phyloP scores from a whole-genome alignment of 2,888 invertebrate genomes.

The Odontocerum albicorne region DNA sequence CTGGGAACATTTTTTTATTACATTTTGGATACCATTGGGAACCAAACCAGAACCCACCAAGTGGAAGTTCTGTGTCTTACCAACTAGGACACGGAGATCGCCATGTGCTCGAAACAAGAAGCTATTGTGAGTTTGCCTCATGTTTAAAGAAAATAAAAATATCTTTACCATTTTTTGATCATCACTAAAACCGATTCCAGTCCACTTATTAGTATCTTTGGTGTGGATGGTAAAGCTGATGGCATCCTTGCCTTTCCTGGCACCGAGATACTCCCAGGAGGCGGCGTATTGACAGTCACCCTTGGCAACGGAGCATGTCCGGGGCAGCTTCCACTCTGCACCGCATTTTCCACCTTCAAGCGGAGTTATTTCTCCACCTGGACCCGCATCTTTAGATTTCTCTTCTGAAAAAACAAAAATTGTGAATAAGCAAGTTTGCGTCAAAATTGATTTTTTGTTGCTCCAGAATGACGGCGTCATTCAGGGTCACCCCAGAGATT shows the following conservation, averaged over 20 bases:
- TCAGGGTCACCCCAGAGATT: too few species aligned
- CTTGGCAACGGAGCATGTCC: constrained; percentile 63
- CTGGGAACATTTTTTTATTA: too few species aligned
- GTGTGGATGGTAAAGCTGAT: constrained; percentile 81
- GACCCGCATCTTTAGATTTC: constrained; percentile 49
- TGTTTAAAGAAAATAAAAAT: constrained; percentile 1
- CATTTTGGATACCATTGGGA: too few species aligned
- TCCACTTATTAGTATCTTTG: constrained; percentile 74
- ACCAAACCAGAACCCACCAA: too few species aligned
- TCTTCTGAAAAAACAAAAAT: constrained; percentile 48
- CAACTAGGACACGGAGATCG: too few species aligned
- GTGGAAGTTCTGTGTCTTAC: too few species aligned
- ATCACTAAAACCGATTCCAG: constrained; percentile 86
- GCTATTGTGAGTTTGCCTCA: too few species aligned
- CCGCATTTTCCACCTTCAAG: constrained; percentile 63
- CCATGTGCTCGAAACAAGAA: too few species aligned
- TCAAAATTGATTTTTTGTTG: neutral
- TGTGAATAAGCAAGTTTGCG: neutral
- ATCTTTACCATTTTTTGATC: constrained; percentile 76
- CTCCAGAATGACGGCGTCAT: too few species aligned
- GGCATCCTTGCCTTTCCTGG: constrained; percentile 66
- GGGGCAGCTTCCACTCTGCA: constrained; percentile 77
- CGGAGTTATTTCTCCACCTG: constrained; percentile 44
- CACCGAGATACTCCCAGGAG: constrained; percentile 74
- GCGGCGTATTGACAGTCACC: constrained; percentile 79